These are phyloP conservation scores for Psittacula derbiana DNA, from an alignment of 2,797 vertebrate genomes.

Conservation along the genomic window DNA sequence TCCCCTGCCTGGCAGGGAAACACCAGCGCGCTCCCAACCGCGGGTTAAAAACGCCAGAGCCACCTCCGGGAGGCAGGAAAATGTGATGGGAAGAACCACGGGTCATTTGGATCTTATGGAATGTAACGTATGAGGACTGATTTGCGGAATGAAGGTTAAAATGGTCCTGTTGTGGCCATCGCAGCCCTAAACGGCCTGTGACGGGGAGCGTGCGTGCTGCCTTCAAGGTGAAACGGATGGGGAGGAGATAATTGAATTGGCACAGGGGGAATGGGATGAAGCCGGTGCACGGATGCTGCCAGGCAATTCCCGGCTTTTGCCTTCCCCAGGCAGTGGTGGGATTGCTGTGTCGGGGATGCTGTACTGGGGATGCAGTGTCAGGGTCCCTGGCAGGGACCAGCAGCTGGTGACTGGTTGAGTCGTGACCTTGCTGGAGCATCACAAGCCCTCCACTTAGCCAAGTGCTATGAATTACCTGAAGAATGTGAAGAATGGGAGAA, in stretches of 20 bases:
- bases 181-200: neutral
- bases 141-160: neutral
- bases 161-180: neutral
- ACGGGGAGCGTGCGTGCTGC: neutral
- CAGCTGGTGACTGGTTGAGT: neutral
- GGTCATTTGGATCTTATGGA: neutral
- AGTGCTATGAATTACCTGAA: neutral
- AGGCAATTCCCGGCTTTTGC: neutral
- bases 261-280: fast-evolving
- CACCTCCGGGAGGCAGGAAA: neutral
- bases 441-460: neutral
- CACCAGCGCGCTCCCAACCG: fast-evolving
- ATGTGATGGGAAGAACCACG: neutral
- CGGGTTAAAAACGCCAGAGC: neutral
- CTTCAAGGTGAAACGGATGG: neutral
- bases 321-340: no score
- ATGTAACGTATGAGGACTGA: neutral
- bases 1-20: neutral
- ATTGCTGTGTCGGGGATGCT: neutral
- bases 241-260: neutral
- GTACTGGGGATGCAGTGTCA: neutral
- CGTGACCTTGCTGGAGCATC: neutral
- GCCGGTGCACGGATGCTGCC: neutral
- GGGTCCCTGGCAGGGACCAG: neutral
- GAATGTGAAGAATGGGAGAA: neutral